Base-by-base conservation (phyloP, 2,113 vertebrate genomes). In the Urocitellus parryii region DNA sequence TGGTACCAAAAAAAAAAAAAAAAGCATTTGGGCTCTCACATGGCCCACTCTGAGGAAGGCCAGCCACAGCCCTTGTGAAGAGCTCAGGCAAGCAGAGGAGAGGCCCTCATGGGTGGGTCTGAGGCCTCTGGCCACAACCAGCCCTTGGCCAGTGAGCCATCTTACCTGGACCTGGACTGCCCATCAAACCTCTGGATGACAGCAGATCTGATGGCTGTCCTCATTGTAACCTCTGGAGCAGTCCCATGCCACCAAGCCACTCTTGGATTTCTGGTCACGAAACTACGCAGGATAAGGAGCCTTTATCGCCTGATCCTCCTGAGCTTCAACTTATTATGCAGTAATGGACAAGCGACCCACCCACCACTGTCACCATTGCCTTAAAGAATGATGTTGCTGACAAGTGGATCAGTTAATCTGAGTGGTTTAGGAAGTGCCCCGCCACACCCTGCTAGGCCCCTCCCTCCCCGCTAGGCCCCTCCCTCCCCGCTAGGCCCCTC, bases 391-490 rank as follows among this genome's bases (percentile, higher is more conserved):
- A 68, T 11, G 37, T 48, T 77, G 32, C 80, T 81, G 12, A 39
- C 74, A 53, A n/a, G 61, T 25, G 18, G 78, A 45, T 51, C 37
- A 29, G 25, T 61, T 67, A 67, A 63, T 81, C 16, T 58, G 67
- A 96, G 51, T 74, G 74, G 48, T 39, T 79, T 76, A 16, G 1
- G 56, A 89, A 78, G 3, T 8, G 78, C 27, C n/a, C 70, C 27
- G 42, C 18, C 45, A 86, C 53, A 82, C 20, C n/a, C 76, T 20
- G 32, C 18, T 37, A 86, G 42, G n/a, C 67, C n/a, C 12, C 4
- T 32, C 16, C 4, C 20, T 4, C 14, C 45, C 5, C 2, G 14
- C 29, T 14, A 3, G 1, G n/a, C 67, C n/a, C 12, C 6, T 32
- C 16, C 4, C 20, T 3, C 22, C 65, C 39, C 39, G 39, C 39